Evolutionary conservation across 1,140 invertebrate species (phyloP).

Genomic region (Polypedilum vanderplanki): DNA sequence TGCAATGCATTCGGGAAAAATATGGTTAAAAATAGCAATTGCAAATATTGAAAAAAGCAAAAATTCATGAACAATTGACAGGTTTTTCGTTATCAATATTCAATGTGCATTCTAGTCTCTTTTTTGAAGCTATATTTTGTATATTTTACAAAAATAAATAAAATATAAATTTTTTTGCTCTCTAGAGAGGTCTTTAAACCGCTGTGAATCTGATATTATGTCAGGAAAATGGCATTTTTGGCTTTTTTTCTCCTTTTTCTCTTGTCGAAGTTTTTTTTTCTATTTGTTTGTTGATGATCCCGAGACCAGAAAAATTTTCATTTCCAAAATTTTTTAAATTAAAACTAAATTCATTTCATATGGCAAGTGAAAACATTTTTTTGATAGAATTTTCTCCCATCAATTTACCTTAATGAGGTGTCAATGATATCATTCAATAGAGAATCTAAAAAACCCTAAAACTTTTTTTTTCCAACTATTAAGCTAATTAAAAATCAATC

Average conservation of each 20-base stretch:
- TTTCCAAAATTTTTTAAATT: too few species aligned
- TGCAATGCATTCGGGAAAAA: conserved; percentile 20
- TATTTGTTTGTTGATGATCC: too few species aligned
- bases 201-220: neutral
- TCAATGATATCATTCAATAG: neutral
- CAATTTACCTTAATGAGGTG: neutral
- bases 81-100: conserved; percentile 23
- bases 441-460: neutral
- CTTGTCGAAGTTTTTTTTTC: too few species aligned
- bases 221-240: conserved; percentile 13
- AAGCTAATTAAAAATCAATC: neutral
- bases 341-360: too few species aligned
- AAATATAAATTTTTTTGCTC: neutral
- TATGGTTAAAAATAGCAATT: neutral
- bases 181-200: conserved; percentile 25
- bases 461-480: neutral
- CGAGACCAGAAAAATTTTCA: too few species aligned
- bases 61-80: neutral
- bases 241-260: neutral
- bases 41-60: neutral
- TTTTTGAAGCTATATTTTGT: neutral
- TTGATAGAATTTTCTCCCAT: neutral
- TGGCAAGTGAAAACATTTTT: too few species aligned
- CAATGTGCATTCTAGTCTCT: neutral
- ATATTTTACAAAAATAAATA: conserved; percentile 14